Evolutionary conservation across 1,140 invertebrate genomes (phyloP), one percentile per base, ranked within the genome.

Genomic region (Pseudomyrmex sp.): DNA sequence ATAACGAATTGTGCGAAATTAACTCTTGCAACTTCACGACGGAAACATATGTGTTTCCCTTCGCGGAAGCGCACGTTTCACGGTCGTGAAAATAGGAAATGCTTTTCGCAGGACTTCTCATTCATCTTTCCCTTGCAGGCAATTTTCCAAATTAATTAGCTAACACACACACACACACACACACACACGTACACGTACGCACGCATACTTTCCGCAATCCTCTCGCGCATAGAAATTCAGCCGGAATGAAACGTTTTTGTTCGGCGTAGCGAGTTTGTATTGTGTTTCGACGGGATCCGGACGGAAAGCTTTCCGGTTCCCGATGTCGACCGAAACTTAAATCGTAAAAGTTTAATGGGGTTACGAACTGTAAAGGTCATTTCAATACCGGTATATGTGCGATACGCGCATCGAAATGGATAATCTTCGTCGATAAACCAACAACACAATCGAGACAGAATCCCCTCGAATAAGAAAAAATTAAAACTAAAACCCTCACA

Each of bases 301-400:
- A 69, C 26, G 10, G 59, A 52, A 23, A 82, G 62, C 26, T 72
- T 12, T 13, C 10, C n/a, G 48, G 15, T 65, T 48, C 10, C 12
- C 48, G 20, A 70, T 48, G 61, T 73, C 68, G 68, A 23, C 56
- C 80, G 74, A 91, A 92, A 92, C 86, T 92, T 88, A 87, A 92
- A 92, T 92, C 89, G 90, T 86, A 89, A 92, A 92, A 92, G 89
- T 92, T 92, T 92, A 91, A 91, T 92, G 66, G 77, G 82, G 65
- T 85, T 88, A 88, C 82, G 69, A 9, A 48, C 56, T 59, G 80
- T 62, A 20, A 77, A 59, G 15, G 50, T n/a, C 50, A 46, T 83
- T 65, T 82, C 68, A n/a, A 26, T 20, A 5, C 35, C 35, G 35
- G 35, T 35, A 56, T 52, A 66, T 44, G 50, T 26, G 63, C 61